Conservation (phyloP, 2,888 invertebrate species). For the Noctua janthe region DNA sequence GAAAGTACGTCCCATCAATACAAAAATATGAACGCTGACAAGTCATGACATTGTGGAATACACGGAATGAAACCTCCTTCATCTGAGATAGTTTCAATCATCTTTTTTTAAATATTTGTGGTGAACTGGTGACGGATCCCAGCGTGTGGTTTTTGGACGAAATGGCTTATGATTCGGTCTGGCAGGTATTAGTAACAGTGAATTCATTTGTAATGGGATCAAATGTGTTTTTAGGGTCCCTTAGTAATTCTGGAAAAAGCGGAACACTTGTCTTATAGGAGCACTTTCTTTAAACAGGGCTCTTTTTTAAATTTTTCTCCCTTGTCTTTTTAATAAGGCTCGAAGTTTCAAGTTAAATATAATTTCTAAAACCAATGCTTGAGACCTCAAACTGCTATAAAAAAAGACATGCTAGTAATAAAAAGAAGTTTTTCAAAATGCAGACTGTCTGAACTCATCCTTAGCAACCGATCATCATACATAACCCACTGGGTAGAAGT, state of each 20-base stretch:
- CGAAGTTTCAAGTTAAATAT: no score
- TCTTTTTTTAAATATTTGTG: slow-evolving; percentile 32
- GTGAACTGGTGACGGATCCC: slow-evolving; percentile 11
- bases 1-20: slow-evolving; percentile 3
- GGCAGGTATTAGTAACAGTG: slow-evolving; percentile 45
- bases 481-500: not conserved
- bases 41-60: slow-evolving; percentile 27
- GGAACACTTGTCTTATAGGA: not conserved
- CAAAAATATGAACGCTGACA: slow-evolving; percentile 38
- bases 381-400: no score
- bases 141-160: slow-evolving; percentile 30
- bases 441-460: not conserved
- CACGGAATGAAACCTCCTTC: slow-evolving; percentile 3
- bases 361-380: no score
- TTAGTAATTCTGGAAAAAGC: no score
- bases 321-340: no score
- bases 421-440: not conserved
- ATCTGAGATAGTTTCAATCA: slow-evolving; percentile 19
- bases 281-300: not conserved
- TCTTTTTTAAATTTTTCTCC: no score
- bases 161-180: slow-evolving; percentile 21
- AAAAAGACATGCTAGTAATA: not conserved
- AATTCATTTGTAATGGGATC: slow-evolving; percentile 1
- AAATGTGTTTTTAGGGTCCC: no score
- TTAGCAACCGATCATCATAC: not conserved